Evolutionary conservation across 2,797 vertebrate species (phyloP).

Genomic region (Fundulus diaphanus): DNA sequence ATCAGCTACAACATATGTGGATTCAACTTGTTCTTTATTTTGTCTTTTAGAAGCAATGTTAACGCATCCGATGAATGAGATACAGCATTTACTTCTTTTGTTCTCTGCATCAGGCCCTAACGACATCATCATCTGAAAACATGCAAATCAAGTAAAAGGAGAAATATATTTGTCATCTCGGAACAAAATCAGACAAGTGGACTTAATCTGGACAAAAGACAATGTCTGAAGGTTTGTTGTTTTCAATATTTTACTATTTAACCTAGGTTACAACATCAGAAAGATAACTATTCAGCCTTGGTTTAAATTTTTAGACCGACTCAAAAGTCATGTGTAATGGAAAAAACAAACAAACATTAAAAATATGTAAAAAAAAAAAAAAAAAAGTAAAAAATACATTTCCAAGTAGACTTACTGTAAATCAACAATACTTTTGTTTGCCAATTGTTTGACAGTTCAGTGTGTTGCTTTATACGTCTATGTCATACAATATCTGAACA

Average conservation of each 20-base stretch:
- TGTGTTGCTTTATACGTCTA: not conserved
- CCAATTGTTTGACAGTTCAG: not conserved
- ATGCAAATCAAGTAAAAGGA: not conserved
- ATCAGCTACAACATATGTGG: slow-evolving; percentile 45
- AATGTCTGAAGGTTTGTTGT: not conserved
- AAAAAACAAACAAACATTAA: not conserved
- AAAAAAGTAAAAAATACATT: too few relatives aligned
- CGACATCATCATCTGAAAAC: not conserved
- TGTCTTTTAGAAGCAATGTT: slow-evolving; percentile 2
- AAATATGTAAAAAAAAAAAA: not conserved
- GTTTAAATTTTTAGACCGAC: not conserved
- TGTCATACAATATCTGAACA: too few relatives aligned
- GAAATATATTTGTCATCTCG: not conserved
- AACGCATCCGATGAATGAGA: not conserved
- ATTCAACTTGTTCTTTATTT: slow-evolving; percentile 15
- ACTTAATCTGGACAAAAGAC: not conserved
- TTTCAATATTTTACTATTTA: not conserved
- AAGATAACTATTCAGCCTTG: not conserved
- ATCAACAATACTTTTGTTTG: not conserved
- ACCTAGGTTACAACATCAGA: not conserved
- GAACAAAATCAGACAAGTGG: not conserved
- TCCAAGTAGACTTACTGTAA: not conserved
- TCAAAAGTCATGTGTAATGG: not conserved
- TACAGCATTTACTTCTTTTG: not conserved
- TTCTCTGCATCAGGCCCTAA: not conserved